Conservation (phyloP, 2,888 invertebrate species). For the Xestia rhomboidea region DNA sequence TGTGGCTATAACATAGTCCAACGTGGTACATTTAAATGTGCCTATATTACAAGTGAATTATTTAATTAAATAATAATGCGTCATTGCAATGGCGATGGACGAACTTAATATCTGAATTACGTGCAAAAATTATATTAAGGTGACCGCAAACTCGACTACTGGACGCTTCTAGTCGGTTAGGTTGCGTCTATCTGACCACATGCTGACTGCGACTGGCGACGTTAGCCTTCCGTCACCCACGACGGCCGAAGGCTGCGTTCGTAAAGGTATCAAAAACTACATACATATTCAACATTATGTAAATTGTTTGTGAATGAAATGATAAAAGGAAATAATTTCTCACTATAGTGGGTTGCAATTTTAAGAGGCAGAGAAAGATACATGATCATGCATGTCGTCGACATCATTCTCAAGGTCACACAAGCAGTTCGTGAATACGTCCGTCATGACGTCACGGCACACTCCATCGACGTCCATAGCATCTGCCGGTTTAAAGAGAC, state of each 20-base stretch:
- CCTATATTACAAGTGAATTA: background rate
- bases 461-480: too few species aligned
- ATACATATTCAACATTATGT: too few species aligned
- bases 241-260: background rate
- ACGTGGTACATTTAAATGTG: background rate
- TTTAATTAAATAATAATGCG: background rate
- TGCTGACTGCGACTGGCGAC: background rate
- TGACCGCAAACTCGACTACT: background rate
- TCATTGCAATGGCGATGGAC: background rate
- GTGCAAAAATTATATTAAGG: background rate
- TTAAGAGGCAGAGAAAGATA: too few species aligned
- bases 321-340: too few species aligned
- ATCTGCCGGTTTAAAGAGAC: too few species aligned
- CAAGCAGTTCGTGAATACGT: too few species aligned
- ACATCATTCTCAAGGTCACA: too few species aligned
- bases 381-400: too few species aligned
- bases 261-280: background rate
- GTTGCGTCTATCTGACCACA: background rate
- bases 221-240: background rate
- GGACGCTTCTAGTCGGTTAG: background rate
- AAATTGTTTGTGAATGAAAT: too few species aligned
- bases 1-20: background rate
- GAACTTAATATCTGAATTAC: background rate
- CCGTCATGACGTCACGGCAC: too few species aligned
- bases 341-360: too few species aligned